These are phyloP conservation scores for Myotis vivesi DNA, from an alignment of 2,797 vertebrate species.

Conservation along the genomic window DNA sequence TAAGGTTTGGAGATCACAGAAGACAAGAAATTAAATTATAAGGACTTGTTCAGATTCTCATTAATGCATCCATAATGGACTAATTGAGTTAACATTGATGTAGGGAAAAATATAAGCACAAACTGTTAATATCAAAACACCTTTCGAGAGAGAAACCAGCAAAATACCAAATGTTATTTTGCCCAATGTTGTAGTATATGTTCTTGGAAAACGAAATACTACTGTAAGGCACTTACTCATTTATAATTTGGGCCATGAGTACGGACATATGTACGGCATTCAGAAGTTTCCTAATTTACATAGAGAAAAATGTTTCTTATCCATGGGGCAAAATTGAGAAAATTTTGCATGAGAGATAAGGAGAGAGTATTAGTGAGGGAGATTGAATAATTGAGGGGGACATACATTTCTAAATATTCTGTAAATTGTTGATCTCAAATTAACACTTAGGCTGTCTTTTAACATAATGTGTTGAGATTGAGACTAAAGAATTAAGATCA, in stretches of 20 bases:
- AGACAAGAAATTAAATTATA: background rate
- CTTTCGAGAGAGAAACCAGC: background rate
- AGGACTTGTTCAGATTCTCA: conserved; percentile 3
- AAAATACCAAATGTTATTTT: conserved; percentile 7
- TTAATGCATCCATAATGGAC: background rate
- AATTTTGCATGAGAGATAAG: background rate
- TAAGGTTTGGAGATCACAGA: background rate
- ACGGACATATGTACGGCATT: background rate
- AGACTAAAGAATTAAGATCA: conserved; percentile 21
- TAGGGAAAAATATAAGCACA: background rate
- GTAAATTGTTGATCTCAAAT: background rate
- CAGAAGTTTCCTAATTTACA: conserved; percentile 11
- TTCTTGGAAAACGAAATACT: conserved; percentile 8
- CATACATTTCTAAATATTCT: background rate
- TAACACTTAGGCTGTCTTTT: background rate
- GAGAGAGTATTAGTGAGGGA: background rate
- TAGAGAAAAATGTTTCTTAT: background rate
- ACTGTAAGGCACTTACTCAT: background rate
- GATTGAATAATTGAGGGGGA: background rate
- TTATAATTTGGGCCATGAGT: background rate
- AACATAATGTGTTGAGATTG: background rate
- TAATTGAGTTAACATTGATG: background rate
- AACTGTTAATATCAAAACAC: background rate
- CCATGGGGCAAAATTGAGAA: background rate
- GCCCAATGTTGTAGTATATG: background rate